A percentile compares a stretch with the other conserved stretches of the same genome.
These are phyloP conservation scores for Drosophila cognata DNA, from an alignment of 2,888 invertebrate genomes.

Conservation along the genomic window DNA sequence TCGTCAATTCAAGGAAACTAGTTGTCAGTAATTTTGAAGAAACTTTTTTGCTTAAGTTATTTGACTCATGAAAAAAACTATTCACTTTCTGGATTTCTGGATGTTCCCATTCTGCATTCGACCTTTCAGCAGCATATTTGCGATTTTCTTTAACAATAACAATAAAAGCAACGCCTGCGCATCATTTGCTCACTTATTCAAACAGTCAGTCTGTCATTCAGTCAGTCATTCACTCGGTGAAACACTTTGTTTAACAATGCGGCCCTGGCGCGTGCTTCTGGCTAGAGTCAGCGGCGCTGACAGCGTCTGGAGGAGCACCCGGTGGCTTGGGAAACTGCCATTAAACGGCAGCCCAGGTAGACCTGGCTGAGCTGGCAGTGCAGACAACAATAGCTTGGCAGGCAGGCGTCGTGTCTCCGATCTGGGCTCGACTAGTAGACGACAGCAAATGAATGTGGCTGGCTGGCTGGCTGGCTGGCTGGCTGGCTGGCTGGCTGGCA, in stretches of 20 bases:
- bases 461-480: background rate
- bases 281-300: conserved; percentile 43
- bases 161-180: conserved; percentile 60
- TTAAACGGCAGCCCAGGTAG: conserved; percentile 67
- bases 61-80: background rate
- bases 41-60: background rate
- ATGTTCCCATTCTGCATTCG: conserved; percentile 42
- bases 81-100: background rate
- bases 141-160: conserved; percentile 52
- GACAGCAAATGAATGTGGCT: conserved; percentile 31
- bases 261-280: conserved; percentile 71
- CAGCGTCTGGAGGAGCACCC: conserved; percentile 49
- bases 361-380: conserved; percentile 17
- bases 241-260: conserved; percentile 47
- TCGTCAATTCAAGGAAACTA: background rate
- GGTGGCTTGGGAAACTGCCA: conserved; percentile 26
- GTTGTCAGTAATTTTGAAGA: no score
- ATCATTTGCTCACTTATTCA: conserved; percentile 36
- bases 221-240: conserved; percentile 34
- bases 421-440: conserved; percentile 38
- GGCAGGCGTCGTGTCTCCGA: conserved; percentile 27
- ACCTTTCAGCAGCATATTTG: conserved; percentile 51
- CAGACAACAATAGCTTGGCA: conserved; percentile 60
- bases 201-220: conserved; percentile 56
- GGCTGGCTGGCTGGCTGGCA: conserved; percentile 14